Conservation (phyloP, 2,113 vertebrate species). For the Platycercus adscitus region DNA sequence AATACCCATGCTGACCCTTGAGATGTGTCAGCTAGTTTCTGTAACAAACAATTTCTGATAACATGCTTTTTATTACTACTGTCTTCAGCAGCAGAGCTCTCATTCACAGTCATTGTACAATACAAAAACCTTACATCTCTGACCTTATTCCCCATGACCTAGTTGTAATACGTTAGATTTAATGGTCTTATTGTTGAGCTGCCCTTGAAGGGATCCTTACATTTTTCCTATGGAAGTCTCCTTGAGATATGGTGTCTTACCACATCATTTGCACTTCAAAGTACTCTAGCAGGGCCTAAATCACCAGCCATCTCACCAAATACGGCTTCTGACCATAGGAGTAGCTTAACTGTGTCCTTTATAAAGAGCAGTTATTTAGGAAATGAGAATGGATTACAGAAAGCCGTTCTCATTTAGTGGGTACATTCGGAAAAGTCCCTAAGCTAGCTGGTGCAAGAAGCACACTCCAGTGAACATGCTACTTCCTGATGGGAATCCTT, state of each 20-base stretch:
- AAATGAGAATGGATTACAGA: neutral
- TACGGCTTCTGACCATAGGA: neutral
- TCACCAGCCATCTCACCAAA: neutral
- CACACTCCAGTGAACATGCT: neutral
- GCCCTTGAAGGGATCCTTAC: slow-evolving; percentile 24
- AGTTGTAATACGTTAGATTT: slow-evolving; percentile 35
- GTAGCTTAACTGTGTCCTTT: neutral
- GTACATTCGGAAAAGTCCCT: neutral
- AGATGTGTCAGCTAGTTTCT: slow-evolving; percentile 42
- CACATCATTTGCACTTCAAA: neutral
- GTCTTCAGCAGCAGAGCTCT: neutral
- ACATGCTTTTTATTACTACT: neutral
- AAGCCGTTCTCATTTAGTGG: neutral
- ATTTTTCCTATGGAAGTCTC: neutral
- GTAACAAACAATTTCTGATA: slow-evolving; percentile 49
- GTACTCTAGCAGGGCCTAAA: neutral
- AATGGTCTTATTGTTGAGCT: slow-evolving; percentile 37
- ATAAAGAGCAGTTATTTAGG: neutral
- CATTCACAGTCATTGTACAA: slow-evolving; percentile 18
- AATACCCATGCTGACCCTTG: slow-evolving; percentile 7
- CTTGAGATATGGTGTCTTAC: neutral
- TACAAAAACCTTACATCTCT: slow-evolving; percentile 6
- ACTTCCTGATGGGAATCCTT: neutral
- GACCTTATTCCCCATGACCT: slow-evolving; percentile 34
- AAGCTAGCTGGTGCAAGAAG: neutral